These are phyloP conservation scores for Clitarchus hookeri DNA, from an alignment of 2,888 invertebrate species.

Conservation along the genomic window DNA sequence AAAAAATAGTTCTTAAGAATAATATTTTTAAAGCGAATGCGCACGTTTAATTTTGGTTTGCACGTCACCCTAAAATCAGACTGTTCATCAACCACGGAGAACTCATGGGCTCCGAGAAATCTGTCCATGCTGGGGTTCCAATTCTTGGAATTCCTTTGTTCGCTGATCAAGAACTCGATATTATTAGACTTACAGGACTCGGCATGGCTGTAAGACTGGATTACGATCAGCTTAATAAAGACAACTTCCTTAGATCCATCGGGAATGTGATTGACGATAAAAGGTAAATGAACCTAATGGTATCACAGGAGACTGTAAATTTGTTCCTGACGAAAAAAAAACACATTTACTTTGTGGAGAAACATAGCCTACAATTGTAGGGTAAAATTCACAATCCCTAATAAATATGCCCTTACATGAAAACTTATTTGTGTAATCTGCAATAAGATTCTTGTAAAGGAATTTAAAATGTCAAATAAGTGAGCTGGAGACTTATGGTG, in stretches of 20 bases:
- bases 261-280: slow-evolving; percentile 45
- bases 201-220: slow-evolving; percentile 51
- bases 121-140: slow-evolving; percentile 61
- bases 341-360: too few species aligned
- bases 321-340: neutral
- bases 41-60: slow-evolving; percentile 18
- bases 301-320: neutral
- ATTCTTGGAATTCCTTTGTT: slow-evolving; percentile 61
- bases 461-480: too few species aligned
- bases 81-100: slow-evolving; percentile 68
- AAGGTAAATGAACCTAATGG: slow-evolving; percentile 42
- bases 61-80: slow-evolving; percentile 61
- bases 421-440: too few species aligned
- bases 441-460: too few species aligned
- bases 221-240: slow-evolving; percentile 44
- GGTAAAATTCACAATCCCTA: too few species aligned
- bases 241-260: slow-evolving; percentile 45
- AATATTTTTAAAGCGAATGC: too few species aligned
- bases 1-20: too few species aligned
- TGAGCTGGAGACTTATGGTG: too few species aligned
- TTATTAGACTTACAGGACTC: slow-evolving; percentile 47
- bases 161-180: slow-evolving; percentile 55
- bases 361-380: too few species aligned
- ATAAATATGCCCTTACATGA: too few species aligned
- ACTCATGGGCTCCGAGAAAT: slow-evolving; percentile 64